Evolutionary conservation across 2,888 invertebrate genomes (phyloP).

Genomic region (Synanthedon formicaeformis): DNA sequence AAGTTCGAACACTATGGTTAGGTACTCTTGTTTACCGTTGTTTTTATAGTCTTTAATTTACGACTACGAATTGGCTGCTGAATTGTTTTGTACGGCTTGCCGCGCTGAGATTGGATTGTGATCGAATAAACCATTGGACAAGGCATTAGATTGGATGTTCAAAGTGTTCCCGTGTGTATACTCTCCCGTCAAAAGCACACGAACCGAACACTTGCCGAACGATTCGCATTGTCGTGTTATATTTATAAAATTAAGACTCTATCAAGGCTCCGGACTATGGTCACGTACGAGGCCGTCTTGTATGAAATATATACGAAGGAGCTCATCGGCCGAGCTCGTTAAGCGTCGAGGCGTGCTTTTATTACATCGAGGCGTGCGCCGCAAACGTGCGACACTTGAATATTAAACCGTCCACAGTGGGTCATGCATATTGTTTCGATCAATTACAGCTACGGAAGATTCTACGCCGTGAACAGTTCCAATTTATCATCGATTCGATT

Average conservation of each 20-base stretch:
- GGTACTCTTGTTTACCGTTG: neutral
- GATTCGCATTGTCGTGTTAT: neutral
- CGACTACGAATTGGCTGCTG: neutral
- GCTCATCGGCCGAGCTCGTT: constrained; percentile 65
- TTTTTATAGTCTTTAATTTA: neutral
- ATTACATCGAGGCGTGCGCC: constrained; percentile 60
- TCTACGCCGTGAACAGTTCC: no score
- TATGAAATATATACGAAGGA: constrained; percentile 68
- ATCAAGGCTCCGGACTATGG: constrained; percentile 21
- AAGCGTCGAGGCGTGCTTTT: constrained; percentile 68
- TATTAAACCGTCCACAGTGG: constrained; percentile 57
- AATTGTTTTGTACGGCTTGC: neutral
- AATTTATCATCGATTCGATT: no score
- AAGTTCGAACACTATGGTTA: neutral
- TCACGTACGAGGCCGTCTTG: constrained; percentile 61
- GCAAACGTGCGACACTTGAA: constrained; percentile 54
- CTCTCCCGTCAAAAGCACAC: neutral
- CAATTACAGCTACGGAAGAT: constrained; percentile 11
- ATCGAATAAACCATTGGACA: neutral
- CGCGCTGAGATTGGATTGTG: neutral
- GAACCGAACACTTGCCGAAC: neutral
- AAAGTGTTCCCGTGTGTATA: neutral
- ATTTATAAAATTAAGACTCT: neutral
- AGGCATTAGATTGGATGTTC: neutral
- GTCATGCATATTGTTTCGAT: constrained; percentile 57